Evolutionary conservation across 2,113 vertebrate species (phyloP).

Genomic region (Rhinolophus ferrumequinum): DNA sequence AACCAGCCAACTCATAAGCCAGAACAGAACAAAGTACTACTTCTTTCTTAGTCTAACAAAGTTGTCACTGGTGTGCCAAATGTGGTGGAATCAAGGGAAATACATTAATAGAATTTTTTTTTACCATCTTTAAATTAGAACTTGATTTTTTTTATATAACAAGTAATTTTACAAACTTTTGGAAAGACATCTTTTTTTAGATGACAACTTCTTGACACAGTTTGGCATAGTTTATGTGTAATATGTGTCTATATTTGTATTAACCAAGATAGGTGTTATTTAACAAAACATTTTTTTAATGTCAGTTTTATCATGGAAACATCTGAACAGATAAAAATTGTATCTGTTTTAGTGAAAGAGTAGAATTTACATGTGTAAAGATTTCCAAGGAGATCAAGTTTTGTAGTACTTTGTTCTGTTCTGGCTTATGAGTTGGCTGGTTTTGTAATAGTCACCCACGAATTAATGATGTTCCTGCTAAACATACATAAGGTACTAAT

Average conservation of each 20-base stretch:
- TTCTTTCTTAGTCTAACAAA: not conserved
- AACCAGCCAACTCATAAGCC: constrained; percentile 1
- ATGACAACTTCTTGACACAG: not conserved
- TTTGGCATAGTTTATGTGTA: not conserved
- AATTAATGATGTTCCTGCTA: not conserved
- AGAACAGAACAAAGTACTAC: constrained; percentile 40
- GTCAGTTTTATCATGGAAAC: constrained; percentile 19
- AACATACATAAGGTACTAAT: not conserved
- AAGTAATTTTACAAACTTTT: constrained; percentile 32
- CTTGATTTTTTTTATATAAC: not conserved
- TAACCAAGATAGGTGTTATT: not conserved
- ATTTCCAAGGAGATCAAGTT: constrained; percentile 14
- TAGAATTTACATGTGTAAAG: constrained; percentile 28
- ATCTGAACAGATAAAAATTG: not conserved
- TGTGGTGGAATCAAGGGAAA: not conserved
- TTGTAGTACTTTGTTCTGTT: constrained; percentile 45
- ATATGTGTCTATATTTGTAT: not conserved
- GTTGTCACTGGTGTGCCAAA: not conserved
- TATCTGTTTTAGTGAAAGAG: not conserved
- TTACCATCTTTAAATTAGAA: not conserved
- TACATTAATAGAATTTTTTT: not conserved
- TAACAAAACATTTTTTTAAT: constrained; percentile 26
- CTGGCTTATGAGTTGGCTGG: not conserved
- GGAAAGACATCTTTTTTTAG: not conserved
- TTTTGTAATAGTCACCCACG: constrained; percentile 22